Evolutionary conservation across 2,888 invertebrate species (phyloP).

Genomic region (Uropetala carovei): DNA sequence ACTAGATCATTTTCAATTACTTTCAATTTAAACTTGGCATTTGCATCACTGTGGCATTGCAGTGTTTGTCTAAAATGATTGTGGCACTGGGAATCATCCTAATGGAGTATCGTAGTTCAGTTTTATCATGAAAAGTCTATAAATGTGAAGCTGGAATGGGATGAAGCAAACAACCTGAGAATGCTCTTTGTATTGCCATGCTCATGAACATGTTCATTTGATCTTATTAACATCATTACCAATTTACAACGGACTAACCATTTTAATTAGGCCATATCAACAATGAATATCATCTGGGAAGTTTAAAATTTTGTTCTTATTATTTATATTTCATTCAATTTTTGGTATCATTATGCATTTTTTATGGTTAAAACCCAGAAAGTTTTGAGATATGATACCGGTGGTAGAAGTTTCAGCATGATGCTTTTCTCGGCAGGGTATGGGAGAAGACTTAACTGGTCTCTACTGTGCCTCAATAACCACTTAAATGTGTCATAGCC

Average conservation of each 20-base stretch:
- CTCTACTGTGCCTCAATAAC: slow-evolving; percentile 55
- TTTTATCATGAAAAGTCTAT: not conserved
- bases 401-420: slow-evolving; percentile 57
- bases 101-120: too few species aligned
- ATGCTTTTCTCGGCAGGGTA: slow-evolving; percentile 56
- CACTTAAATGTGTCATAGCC: slow-evolving; percentile 61
- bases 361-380: slow-evolving; percentile 24
- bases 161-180: not conserved
- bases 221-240: slow-evolving; percentile 12
- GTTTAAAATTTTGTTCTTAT: not conserved
- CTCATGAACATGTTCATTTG: slow-evolving; percentile 36
- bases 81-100: not conserved
- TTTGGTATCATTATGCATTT: slow-evolving; percentile 5
- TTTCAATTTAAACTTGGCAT: not conserved
- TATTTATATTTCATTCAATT: not conserved
- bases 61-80: not conserved
- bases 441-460: slow-evolving; percentile 54
- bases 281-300: slow-evolving; percentile 31
- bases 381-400: slow-evolving; percentile 36
- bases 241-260: slow-evolving; percentile 21
- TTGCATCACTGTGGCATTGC: not conserved
- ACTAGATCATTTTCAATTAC: not conserved
- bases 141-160: not conserved
- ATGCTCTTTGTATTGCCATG: slow-evolving; percentile 36
- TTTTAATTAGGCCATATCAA: slow-evolving; percentile 7